Evolutionary conservation across 2,888 invertebrate species (phyloP), one percentile per base, ranked within the genome.

Genomic region (Pristionchus exspectatus): DNA sequence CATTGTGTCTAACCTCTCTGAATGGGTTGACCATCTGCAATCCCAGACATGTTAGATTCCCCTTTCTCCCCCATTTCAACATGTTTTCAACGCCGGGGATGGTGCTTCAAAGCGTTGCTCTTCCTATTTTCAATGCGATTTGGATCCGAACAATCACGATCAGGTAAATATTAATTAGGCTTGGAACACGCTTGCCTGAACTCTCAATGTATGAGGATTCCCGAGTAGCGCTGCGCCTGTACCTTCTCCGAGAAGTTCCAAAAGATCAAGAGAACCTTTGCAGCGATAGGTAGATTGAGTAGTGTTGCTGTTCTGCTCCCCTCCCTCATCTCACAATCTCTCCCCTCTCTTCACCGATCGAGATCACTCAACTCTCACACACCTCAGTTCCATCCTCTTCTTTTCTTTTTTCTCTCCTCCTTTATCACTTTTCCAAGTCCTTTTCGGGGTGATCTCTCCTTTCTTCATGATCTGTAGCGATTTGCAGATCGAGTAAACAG

Each of bases 361-460:
- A 33, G 30, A 72, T 81, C 59, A 59, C 59, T 50, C 84, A 59
- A 30, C 14, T 85, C 33, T 85, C 84, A 3, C 59, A 56, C 59
- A 59, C 38, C 27, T 7, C 16, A 30, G 38, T 38, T 50, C 24
- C n/a, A 59, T 27, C 56, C 33, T 59, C 33, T 10, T 30, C 33
- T 30, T 59, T 24, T 33, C 33, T 4, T n/a, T 85, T 24, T 33
- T 33, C 59, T 21, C 4, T 27, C 14, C 56, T 30, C 59, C 56
- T 56, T 56, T 27, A 4, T 72, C 33, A n/a, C 33, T 72, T 9
- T 27, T 33, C 33, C 72, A 16, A 72, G 33, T 33, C 24, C 66
- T 66, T 66, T 66, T 27, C 66, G 1, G 5, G 5, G 56, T 16
- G 2, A 16, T 56, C 21, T 5, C 18, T 54, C 5, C 56, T 56